phyloP scores from a whole-genome alignment of 2,888 invertebrate species.

The Endomychus coccineus region DNA sequence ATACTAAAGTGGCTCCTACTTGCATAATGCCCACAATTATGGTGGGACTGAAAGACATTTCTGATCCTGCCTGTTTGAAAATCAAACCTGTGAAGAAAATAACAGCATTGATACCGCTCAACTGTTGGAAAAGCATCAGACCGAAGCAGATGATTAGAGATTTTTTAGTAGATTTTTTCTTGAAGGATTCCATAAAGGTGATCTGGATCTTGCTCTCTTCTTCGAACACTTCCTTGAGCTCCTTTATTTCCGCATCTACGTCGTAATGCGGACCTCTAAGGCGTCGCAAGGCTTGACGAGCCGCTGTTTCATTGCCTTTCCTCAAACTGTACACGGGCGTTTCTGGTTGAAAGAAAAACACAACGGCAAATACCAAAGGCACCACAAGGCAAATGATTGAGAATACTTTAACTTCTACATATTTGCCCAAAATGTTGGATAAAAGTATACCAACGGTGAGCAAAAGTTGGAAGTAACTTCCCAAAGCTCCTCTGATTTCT shows the following conservation, averaged over 20 bases:
- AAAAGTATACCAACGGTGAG: slow-evolving; percentile 76
- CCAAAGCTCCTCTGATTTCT: slow-evolving; percentile 73
- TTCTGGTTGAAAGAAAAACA: slow-evolving; percentile 81
- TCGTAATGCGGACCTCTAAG: slow-evolving; percentile 67
- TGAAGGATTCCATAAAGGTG: slow-evolving; percentile 45
- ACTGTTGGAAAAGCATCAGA: slow-evolving; percentile 56
- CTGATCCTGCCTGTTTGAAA: slow-evolving; percentile 57
- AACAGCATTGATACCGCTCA: slow-evolving; percentile 76
- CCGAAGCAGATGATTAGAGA: slow-evolving; percentile 37
- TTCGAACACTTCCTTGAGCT: slow-evolving; percentile 51
- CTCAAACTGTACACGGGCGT: slow-evolving; percentile 66
- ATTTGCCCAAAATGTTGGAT: slow-evolving; percentile 62
- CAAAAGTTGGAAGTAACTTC: slow-evolving; percentile 83
- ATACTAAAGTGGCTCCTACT: slow-evolving; percentile 65
- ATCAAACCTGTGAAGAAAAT: slow-evolving; percentile 72
- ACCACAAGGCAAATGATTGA: slow-evolving; percentile 56
- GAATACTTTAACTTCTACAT: slow-evolving; percentile 31
- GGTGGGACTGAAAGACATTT: slow-evolving; percentile 50
- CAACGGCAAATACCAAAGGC: slow-evolving; percentile 58
- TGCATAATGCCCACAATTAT: slow-evolving; percentile 78
- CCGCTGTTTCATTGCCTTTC: slow-evolving; percentile 57
- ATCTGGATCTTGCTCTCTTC: slow-evolving; percentile 48
- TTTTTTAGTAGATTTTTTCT: slow-evolving; percentile 35
- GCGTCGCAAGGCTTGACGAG: slow-evolving; percentile 58
- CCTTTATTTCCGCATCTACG: slow-evolving; percentile 56